These are phyloP conservation scores for Allolobophora icterica DNA, from an alignment of 2,888 invertebrate genomes.

Conservation along the genomic window DNA sequence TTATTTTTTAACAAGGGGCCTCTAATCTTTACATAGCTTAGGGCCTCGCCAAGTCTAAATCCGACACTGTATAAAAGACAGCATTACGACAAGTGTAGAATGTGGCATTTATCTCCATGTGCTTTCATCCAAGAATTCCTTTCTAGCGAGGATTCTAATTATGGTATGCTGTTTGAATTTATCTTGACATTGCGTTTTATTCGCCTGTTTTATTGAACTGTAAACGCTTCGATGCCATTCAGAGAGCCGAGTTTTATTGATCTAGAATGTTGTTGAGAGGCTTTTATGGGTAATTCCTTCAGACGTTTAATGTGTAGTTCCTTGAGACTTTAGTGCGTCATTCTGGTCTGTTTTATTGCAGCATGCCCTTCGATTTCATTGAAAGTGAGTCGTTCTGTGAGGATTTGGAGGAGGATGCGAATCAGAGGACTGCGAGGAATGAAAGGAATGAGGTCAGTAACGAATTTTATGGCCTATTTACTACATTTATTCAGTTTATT, in stretches of 20 bases:
- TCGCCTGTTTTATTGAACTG: not conserved
- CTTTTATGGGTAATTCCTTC: not conserved
- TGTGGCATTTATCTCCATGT: not conserved
- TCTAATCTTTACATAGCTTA: too few relatives aligned
- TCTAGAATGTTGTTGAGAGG: too few relatives aligned
- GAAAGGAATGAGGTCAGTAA: not conserved
- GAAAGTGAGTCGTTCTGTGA: not conserved
- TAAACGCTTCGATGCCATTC: not conserved
- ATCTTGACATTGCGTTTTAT: not conserved
- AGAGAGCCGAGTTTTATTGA: too few relatives aligned
- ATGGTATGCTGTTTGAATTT: too few relatives aligned
- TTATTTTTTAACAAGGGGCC: too few relatives aligned
- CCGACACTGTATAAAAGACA: too few relatives aligned
- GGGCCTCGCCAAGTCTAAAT: too few relatives aligned
- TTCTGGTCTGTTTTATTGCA: not conserved
- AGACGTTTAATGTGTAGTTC: not conserved
- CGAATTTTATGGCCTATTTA: not conserved
- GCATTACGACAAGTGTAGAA: too few relatives aligned
- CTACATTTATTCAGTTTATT: too few relatives aligned
- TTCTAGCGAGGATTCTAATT: not conserved
- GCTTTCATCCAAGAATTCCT: not conserved
- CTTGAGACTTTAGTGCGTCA: not conserved
- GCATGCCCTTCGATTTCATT: constrained; percentile 2
- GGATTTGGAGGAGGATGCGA: constrained; percentile 8
- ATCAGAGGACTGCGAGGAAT: not conserved